phyloP scores from a whole-genome alignment of 2,888 invertebrate species.

The Cremastobaeus sp. region DNA sequence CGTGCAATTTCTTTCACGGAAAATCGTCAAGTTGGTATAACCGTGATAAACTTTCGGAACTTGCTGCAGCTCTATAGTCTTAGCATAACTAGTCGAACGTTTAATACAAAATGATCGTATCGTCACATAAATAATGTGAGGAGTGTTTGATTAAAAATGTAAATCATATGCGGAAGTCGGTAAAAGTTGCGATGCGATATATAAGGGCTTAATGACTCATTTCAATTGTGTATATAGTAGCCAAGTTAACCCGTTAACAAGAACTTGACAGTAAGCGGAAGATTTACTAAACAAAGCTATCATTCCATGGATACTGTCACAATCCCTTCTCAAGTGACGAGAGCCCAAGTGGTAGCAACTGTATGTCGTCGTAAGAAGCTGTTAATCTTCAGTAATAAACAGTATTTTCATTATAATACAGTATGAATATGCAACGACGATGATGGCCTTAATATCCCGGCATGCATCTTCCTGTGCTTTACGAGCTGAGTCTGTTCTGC shows the following conservation, averaged over 20 bases:
- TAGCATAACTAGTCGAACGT: no score
- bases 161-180: conserved; percentile 15
- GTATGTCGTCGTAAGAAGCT: conserved; percentile 77
- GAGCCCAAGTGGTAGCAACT: conserved; percentile 67
- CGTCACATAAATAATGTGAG: neutral
- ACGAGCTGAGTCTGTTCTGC: conserved; percentile 77
- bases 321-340: conserved; percentile 59
- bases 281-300: conserved; percentile 59
- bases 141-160: conserved; percentile 21
- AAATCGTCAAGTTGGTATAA: no score
- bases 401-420: conserved; percentile 79
- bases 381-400: conserved; percentile 79
- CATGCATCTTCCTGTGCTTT: conserved; percentile 78
- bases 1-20: no score
- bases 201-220: conserved; percentile 39
- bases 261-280: conserved; percentile 53
- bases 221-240: conserved; percentile 46
- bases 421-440: conserved; percentile 79
- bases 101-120: no score
- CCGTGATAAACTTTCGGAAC: no score
- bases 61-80: no score
- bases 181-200: conserved; percentile 12
- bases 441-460: conserved; percentile 79
- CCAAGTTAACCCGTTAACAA: conserved; percentile 40
- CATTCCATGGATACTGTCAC: conserved; percentile 58